These are phyloP conservation scores for Pontoporia blainvillei DNA, from an alignment of 2,113 vertebrate genomes.

Conservation along the genomic window DNA sequence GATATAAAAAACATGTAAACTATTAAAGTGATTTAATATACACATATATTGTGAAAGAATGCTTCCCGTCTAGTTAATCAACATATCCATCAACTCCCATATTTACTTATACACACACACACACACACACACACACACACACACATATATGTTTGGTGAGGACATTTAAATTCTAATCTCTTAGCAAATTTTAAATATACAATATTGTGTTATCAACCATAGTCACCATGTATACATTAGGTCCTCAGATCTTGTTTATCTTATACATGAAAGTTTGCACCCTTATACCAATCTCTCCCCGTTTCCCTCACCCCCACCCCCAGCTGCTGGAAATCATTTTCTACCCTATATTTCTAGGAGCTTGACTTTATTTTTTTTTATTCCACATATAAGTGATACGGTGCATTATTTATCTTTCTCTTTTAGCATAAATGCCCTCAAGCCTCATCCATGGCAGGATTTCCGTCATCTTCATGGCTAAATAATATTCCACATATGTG, in stretches of 20 bases:
- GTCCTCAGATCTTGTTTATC: not conserved
- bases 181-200: not conserved
- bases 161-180: not conserved
- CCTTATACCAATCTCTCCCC: not conserved
- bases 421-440: not conserved
- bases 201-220: not conserved
- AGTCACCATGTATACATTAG: not conserved
- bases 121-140: not conserved
- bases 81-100: not conserved
- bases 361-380: not conserved
- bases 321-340: not conserved
- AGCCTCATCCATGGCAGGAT: not conserved
- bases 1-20: not conserved
- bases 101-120: not conserved
- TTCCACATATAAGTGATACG: not conserved
- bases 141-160: not conserved
- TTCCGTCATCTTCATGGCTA: not conserved
- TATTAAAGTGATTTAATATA: not conserved
- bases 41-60: not conserved
- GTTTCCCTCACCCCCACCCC: not conserved
- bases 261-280: accelerated
- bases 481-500: not conserved
- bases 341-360: not conserved
- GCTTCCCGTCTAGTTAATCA: not conserved
- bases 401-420: not conserved